Evolutionary conservation across 2,113 vertebrate species (phyloP), one percentile per base, ranked within the genome.

Genomic region (Thymallus thymallus): DNA sequence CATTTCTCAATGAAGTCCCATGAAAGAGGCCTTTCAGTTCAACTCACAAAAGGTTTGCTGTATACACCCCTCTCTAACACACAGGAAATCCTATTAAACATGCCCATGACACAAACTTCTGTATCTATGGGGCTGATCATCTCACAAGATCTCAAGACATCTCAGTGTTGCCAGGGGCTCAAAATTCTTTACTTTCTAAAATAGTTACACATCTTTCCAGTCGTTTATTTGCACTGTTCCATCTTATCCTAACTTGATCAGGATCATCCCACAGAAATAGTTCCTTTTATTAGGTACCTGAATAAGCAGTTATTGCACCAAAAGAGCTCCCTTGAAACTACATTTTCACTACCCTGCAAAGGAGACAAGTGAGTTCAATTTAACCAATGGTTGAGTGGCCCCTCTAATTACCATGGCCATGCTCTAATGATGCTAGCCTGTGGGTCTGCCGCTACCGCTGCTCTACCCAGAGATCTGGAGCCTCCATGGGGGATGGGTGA

Each of bases 11-110:
- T 90, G 83, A 85, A 78, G 68, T 71, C 56, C 80, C 16, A 82
- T 89, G 85, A 91, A 91, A 91, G 87, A 82, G 26, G 72, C 72
- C 86, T 91, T 92, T 91, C 87, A 90, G 82, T 61, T 61, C 4
- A 24, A 58, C 81, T 68, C 75, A 88, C 88, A 91, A 84, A 75
- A 88, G 88, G 66, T 81, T 85, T 75, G 71, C 78, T 88, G 82
- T 88, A 74, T 80, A 63, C 60, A 32, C 64, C 41, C 48, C 74
- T 63, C 51, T 18, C 48, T 82, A 76, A 77, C 76, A 74, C 74
- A 79, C 69, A 86, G 75, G 58, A 87, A 86, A 89, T 77, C 72
- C 60, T 61, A 82, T 84, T 80, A 87, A 86, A 86, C 60, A 68
- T 41, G 24, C 61, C 55, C 67, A 73, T 35, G 78, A 70, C 77